These are phyloP conservation scores for Bubo blakistoni DNA, from an alignment of 2,113 vertebrate genomes.

Conservation along the genomic window DNA sequence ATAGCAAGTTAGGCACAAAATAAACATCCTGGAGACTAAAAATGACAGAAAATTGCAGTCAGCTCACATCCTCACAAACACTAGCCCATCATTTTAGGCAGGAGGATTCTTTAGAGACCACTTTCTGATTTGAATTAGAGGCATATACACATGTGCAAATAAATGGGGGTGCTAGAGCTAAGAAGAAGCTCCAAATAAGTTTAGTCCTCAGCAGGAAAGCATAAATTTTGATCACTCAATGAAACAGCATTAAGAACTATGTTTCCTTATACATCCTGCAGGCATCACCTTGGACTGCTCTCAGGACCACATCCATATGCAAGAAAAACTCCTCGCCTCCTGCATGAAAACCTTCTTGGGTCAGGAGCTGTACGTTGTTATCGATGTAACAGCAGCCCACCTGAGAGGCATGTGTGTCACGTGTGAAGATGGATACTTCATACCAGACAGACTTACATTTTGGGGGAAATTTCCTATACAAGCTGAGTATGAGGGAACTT, in stretches of 20 bases:
- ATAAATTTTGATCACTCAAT: background rate
- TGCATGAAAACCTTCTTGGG: background rate
- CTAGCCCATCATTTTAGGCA: background rate
- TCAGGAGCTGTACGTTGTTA: background rate
- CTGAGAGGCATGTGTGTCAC: background rate
- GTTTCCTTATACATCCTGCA: background rate
- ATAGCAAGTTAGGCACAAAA: background rate
- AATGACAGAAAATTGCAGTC: background rate
- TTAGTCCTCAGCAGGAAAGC: background rate
- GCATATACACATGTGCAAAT: background rate
- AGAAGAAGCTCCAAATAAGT: background rate
- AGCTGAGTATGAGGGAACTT: background rate
- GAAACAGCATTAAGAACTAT: background rate
- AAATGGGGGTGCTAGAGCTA: background rate
- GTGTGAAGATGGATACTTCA: background rate
- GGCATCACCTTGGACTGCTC: background rate
- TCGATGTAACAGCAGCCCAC: background rate
- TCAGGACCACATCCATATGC: rapidly evolving
- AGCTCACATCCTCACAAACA: background rate
- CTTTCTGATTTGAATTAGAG: background rate
- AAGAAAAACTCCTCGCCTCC: background rate
- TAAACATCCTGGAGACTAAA: background rate
- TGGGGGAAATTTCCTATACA: background rate
- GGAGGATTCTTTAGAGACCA: background rate
- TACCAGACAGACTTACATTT: background rate